Percentiles rank a stretch among this genome's conserved stretches.
phyloP scores from a whole-genome alignment of 2,113 vertebrate genomes.

The Nicator chloris region DNA sequence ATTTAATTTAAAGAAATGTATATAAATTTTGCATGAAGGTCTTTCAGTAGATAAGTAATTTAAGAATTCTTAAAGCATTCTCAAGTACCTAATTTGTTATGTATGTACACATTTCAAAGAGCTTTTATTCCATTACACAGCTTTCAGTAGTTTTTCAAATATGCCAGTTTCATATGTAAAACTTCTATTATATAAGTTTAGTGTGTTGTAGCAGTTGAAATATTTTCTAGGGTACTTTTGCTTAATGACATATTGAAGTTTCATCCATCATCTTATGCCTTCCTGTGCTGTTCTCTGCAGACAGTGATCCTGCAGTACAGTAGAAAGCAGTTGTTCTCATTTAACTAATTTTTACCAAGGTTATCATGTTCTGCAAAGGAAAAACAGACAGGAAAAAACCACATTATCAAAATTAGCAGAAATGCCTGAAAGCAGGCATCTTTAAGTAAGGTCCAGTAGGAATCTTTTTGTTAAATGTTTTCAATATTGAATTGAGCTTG shows the following conservation, averaged over 20 bases:
- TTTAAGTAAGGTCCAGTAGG: background rate
- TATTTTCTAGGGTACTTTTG: background rate
- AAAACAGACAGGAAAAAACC: background rate
- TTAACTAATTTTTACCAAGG: background rate
- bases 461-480: background rate
- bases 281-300: background rate
- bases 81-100: background rate
- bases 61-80: background rate
- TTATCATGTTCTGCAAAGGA: background rate
- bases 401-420: background rate
- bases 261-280: background rate
- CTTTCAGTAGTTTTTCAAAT: background rate
- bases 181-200: background rate
- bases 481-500: background rate
- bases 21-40: background rate
- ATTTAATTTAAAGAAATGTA: background rate
- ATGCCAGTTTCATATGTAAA: background rate
- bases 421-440: background rate
- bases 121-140: background rate
- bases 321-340: background rate
- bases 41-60: background rate
- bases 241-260: background rate
- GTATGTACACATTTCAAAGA: background rate
- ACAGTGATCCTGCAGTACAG: background rate
- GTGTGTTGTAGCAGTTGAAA: background rate